Percentiles rank a stretch among this genome's conserved stretches.
These are phyloP conservation scores for Orius insidiosus DNA, from an alignment of 1,140 invertebrate genomes.

Conservation along the genomic window DNA sequence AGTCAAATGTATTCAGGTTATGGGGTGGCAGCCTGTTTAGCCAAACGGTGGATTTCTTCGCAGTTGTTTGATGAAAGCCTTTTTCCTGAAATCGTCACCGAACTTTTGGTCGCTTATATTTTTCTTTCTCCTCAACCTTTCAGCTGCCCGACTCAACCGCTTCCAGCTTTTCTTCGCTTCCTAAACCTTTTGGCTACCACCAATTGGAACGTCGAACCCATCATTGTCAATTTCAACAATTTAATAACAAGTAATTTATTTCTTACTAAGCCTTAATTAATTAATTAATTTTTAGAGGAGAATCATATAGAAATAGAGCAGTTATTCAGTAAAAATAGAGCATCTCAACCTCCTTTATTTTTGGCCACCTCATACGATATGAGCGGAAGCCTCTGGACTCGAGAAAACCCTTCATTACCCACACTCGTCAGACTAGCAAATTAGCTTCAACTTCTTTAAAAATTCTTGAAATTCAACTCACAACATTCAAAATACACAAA, in stretches of 20 bases:
- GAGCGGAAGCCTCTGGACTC: slow-evolving; percentile 46
- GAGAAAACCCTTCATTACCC: slow-evolving; percentile 32
- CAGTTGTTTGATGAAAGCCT: slow-evolving; percentile 61
- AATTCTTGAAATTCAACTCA: slow-evolving; percentile 29
- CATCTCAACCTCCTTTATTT: slow-evolving; percentile 45
- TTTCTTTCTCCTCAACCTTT: slow-evolving; percentile 47
- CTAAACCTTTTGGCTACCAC: slow-evolving; percentile 46
- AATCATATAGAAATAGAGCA: slow-evolving; percentile 58
- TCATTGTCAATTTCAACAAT: slow-evolving; percentile 68
- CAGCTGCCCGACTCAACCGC: slow-evolving; percentile 38
- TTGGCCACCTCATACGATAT: slow-evolving; percentile 64
- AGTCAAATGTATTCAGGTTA: slow-evolving; percentile 54
- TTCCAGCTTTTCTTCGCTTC: slow-evolving; percentile 57
- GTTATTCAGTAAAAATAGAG: slow-evolving; percentile 39
- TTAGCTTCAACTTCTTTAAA: slow-evolving; percentile 46
- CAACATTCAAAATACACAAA: neutral
- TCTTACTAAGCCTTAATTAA: slow-evolving; percentile 4
- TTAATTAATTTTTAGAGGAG: slow-evolving; percentile 28
- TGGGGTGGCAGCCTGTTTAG: slow-evolving; percentile 54
- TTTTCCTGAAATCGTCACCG: slow-evolving; percentile 50
- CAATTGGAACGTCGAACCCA: slow-evolving; percentile 52
- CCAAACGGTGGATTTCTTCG: slow-evolving; percentile 71
- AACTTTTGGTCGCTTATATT: slow-evolving; percentile 61
- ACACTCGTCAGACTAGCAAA: slow-evolving; percentile 45
- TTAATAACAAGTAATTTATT: slow-evolving; percentile 42